Evolutionary conservation across 2,888 invertebrate genomes (phyloP).

Genomic region (Eupithecia centaureata): DNA sequence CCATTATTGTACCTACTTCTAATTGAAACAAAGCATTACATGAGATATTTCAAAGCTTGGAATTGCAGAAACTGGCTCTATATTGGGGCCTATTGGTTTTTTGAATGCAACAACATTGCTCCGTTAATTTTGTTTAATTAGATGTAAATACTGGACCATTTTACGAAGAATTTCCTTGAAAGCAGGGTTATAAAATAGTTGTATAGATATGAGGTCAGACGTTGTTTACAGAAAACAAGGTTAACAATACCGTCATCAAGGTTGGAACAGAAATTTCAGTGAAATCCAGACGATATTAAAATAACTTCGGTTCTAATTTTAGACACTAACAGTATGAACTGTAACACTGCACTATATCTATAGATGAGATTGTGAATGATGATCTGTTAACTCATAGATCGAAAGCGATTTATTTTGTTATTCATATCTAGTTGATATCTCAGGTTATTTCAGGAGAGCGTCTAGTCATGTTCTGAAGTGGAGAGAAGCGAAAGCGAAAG

Average conservation of each 20-base stretch:
- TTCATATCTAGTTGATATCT: slow-evolving; percentile 37
- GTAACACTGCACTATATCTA: slow-evolving; percentile 14
- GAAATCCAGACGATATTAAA: slow-evolving; percentile 63
- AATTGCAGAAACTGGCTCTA: neutral
- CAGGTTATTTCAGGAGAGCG: neutral
- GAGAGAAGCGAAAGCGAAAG: neutral
- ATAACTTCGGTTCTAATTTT: slow-evolving; percentile 60
- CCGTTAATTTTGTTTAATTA: neutral
- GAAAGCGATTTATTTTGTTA: slow-evolving; percentile 16
- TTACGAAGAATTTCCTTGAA: slow-evolving; percentile 20
- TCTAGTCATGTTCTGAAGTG: neutral
- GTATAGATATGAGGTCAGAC: slow-evolving; percentile 59
- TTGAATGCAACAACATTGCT: neutral
- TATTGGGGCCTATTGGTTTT: neutral
- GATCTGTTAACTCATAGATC: slow-evolving; percentile 7
- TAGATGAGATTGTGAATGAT: slow-evolving; percentile 7
- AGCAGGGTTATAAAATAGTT: slow-evolving; percentile 56
- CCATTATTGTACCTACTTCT: slow-evolving; percentile 32
- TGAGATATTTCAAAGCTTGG: neutral
- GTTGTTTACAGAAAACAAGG: slow-evolving; percentile 72
- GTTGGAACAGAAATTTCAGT: slow-evolving; percentile 69
- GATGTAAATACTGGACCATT: neutral
- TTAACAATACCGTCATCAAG: slow-evolving; percentile 80
- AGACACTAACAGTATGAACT: slow-evolving; percentile 34
- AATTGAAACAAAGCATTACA: no score